Conservation (phyloP, 2,888 invertebrate species). For the Gisinianus flammeolus region DNA sequence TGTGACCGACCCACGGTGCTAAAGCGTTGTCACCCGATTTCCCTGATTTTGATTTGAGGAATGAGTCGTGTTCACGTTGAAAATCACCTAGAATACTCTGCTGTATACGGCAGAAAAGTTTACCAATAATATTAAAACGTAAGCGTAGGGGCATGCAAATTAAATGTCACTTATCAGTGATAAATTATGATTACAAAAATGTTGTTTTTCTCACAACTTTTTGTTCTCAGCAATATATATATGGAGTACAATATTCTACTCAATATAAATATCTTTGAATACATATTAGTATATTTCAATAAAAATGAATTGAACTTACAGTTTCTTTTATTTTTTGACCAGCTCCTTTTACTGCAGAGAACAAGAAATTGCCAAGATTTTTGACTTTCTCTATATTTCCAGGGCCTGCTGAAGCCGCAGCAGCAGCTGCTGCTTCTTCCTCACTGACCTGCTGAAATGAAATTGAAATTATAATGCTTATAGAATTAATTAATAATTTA, state of each 20-base stretch:
- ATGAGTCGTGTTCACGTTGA: constrained; percentile 95
- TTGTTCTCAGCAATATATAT: too few relatives aligned
- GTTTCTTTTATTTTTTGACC: constrained; percentile 90
- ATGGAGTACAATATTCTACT: too few relatives aligned
- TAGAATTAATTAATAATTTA: neutral
- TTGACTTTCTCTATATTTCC: constrained; percentile 67
- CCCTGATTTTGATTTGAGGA: constrained; percentile 81
- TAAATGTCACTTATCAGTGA: too few relatives aligned
- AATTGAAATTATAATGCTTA: neutral
- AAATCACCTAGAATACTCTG: constrained; percentile 96
- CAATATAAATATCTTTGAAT: too few relatives aligned
- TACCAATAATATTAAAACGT: too few relatives aligned
- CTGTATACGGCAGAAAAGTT: constrained; percentile 59
- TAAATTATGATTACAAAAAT: too few relatives aligned
- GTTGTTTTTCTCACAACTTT: too few relatives aligned
- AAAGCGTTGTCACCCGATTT: constrained; percentile 72
- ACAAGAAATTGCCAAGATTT: constrained; percentile 88
- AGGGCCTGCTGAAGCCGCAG: constrained; percentile 45
- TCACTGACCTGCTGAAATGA: constrained; percentile 5
- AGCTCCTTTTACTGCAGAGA: constrained; percentile 94
- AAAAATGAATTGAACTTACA: constrained; percentile 59
- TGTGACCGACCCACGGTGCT: constrained; percentile 94
- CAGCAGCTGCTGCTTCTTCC: constrained; percentile 43
- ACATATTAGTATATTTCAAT: neutral
- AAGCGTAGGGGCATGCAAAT: too few relatives aligned